Evolutionary conservation across 2,797 vertebrate species (phyloP).

Genomic region (Ctenosaura bakeri): DNA sequence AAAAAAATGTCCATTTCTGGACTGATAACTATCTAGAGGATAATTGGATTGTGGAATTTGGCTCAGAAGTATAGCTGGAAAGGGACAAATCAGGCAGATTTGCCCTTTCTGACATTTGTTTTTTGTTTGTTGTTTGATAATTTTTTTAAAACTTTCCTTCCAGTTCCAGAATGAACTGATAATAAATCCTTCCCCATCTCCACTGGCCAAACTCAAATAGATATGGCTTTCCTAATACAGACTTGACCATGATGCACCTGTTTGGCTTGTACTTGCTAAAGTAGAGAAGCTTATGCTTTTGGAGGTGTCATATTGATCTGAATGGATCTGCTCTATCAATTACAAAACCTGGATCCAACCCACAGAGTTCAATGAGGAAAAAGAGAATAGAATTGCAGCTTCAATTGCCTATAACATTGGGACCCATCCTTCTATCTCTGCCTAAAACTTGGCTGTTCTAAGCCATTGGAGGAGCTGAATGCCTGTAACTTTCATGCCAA

Average conservation of each 20-base stretch:
- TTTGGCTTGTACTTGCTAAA: background rate
- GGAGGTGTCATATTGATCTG: background rate
- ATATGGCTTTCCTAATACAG: background rate
- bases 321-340: background rate
- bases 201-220: no score
- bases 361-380: background rate
- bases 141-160: no score
- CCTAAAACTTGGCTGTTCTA: background rate
- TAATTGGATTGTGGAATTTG: background rate
- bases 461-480: background rate
- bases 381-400: background rate
- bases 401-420: background rate
- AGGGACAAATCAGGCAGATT: background rate
- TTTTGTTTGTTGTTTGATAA: no score
- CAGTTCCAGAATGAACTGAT: no score
- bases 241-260: background rate
- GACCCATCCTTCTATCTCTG: background rate
- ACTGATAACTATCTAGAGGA: background rate
- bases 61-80: background rate
- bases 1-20: background rate
- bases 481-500: background rate
- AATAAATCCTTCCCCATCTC: no score
- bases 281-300: background rate
- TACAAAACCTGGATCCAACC: background rate
- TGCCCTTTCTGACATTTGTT: background rate